phyloP scores from a whole-genome alignment of 2,797 vertebrate genomes.

The Trachops cirrhosus region DNA sequence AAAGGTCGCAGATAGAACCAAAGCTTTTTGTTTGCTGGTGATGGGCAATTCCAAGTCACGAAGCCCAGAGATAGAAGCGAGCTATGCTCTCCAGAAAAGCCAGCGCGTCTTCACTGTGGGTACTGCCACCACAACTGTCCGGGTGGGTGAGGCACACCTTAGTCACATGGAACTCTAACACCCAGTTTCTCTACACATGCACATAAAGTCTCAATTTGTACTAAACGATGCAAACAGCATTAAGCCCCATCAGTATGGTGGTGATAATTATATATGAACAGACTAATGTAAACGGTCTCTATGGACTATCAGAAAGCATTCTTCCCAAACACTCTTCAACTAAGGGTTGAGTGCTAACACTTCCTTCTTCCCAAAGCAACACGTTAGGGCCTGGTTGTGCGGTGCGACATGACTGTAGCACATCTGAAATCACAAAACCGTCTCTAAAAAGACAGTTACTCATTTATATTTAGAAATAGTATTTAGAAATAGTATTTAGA shows the following conservation, averaged over 20 bases:
- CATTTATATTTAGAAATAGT: not conserved
- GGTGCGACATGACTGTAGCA: not conserved
- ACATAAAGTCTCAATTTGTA: not conserved
- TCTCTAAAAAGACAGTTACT: not conserved
- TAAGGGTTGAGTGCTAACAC: not conserved
- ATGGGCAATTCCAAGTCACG: conserved; percentile 22
- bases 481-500: not conserved
- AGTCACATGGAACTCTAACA: not conserved
- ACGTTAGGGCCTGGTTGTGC: not conserved
- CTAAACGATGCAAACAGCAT: not conserved
- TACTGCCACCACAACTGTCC: not conserved
- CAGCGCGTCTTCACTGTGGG: not conserved
- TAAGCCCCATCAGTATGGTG: not conserved
- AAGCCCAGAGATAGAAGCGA: not conserved
- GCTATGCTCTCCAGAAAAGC: conserved; percentile 15
- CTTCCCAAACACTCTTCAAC: not conserved
- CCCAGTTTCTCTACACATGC: not conserved
- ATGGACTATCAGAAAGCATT: not conserved
- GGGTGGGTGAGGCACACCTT: not conserved
- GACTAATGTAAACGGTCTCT: not conserved
- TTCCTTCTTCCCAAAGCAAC: conserved; percentile 2
- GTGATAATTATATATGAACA: not conserved
- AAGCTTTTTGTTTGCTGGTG: conserved; percentile 48
- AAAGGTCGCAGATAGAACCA: conserved; percentile 22
- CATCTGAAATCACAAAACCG: conserved; percentile 10